A percentile compares a stretch with the other conserved stretches of the same genome.
phyloP scores from a whole-genome alignment of 2,888 invertebrate genomes.

The Teleogryllus oceanicus region DNA sequence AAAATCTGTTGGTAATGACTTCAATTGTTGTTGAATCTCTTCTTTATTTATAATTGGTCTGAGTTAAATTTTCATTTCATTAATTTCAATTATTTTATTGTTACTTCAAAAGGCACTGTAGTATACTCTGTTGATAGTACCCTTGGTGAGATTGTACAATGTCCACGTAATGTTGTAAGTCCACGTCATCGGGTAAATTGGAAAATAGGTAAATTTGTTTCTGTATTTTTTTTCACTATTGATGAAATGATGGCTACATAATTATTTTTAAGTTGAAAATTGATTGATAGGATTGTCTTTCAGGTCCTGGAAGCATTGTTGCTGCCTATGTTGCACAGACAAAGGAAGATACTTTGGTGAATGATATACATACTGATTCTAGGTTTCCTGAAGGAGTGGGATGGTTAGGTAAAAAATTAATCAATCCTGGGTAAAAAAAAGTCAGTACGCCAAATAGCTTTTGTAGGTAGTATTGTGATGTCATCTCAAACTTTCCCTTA shows the following conservation, averaged over 20 bases:
- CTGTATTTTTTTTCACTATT: neutral
- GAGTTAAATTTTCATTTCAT: no score
- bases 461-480: no score
- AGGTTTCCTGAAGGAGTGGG: constrained; percentile 58
- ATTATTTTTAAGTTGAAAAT: neutral
- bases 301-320: constrained; percentile 47
- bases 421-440: no score
- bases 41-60: neutral
- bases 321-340: constrained; percentile 58
- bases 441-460: no score
- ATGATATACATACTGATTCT: constrained; percentile 55
- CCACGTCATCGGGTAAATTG: constrained; percentile 57
- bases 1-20: constrained; percentile 19
- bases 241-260: neutral
- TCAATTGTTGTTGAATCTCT: neutral
- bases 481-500: no score
- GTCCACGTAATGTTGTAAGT: constrained; percentile 42
- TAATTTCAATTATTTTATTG: no score
- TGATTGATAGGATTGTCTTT: neutral
- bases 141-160: neutral
- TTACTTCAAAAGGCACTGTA: neutral
- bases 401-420: constrained; percentile 27
- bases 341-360: constrained; percentile 55
- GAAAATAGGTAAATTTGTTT: constrained; percentile 46
- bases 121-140: neutral